phyloP scores from a whole-genome alignment of 2,797 vertebrate genomes.

The Champsocephalus esox region DNA sequence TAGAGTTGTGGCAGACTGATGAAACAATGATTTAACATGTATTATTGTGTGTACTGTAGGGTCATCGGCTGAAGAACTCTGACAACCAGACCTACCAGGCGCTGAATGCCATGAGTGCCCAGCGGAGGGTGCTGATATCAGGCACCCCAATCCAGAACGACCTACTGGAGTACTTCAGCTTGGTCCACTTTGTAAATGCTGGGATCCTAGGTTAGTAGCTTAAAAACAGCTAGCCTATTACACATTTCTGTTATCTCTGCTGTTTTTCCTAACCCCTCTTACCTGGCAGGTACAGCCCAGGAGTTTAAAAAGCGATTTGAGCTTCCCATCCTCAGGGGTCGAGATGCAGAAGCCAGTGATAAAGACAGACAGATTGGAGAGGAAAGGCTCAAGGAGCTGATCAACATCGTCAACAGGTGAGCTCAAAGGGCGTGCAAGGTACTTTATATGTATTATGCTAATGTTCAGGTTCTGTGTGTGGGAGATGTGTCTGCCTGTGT shows the following conservation, averaged over 20 bases:
- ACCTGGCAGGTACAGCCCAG: conserved; percentile 90
- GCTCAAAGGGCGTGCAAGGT: neutral
- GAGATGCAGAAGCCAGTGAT: conserved; percentile 93
- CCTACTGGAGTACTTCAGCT: conserved; percentile 97
- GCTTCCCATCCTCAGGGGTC: conserved; percentile 94
- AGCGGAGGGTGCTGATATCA: conserved; percentile 94
- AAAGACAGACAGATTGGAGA: conserved; percentile 90
- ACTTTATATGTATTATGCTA: neutral
- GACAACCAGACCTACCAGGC: conserved; percentile 99
- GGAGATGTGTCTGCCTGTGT: no score
- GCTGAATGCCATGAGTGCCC: conserved; percentile 91
- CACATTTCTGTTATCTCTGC: neutral
- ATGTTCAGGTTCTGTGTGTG: no score
- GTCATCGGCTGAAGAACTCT: conserved; percentile 96
- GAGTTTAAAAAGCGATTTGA: conserved; percentile 98
- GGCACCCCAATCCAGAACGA: conserved; percentile 99
- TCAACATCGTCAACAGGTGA: conserved; percentile 93
- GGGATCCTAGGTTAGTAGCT: conserved; percentile 92
- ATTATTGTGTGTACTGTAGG: conserved; percentile 75
- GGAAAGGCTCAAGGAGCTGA: conserved; percentile 93
- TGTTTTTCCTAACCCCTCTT: neutral
- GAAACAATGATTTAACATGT: neutral
- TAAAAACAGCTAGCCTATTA: neutral
- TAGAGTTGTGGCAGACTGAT: neutral
- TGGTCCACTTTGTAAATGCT: conserved; percentile 96